Conservation (phyloP, 2,888 invertebrate genomes). For the Aphidoletes aphidimyza region DNA sequence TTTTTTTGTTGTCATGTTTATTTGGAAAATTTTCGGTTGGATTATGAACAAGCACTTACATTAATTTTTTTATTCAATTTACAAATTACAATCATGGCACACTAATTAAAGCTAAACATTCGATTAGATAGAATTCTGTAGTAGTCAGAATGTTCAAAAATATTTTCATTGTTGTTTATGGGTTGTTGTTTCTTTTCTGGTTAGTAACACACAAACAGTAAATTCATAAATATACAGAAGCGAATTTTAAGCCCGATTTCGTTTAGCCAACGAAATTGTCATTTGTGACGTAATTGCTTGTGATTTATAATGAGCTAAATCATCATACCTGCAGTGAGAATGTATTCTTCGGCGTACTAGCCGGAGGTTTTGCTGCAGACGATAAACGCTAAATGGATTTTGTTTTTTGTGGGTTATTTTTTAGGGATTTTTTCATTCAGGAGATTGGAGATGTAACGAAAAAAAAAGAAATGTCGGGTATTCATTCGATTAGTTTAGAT, state of each 20-base stretch:
- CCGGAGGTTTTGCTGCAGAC: conserved; percentile 55
- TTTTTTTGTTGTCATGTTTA: neutral
- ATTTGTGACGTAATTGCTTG: too few relatives aligned
- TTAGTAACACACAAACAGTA: neutral
- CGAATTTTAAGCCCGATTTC: too few relatives aligned
- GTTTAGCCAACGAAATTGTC: too few relatives aligned
- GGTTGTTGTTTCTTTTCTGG: neutral
- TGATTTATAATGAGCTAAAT: neutral
- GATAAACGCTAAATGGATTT: conserved; percentile 54
- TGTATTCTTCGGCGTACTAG: conserved; percentile 58
- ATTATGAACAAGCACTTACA: conserved; percentile 48
- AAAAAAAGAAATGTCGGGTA: conserved; percentile 13
- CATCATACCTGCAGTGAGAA: conserved; percentile 59
- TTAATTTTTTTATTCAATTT: neutral
- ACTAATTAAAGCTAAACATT: conserved; percentile 47
- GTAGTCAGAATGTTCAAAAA: neutral
- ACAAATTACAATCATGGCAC: neutral
- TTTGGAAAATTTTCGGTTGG: neutral
- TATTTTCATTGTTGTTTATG: too few relatives aligned
- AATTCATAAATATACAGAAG: neutral
- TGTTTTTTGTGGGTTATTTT: neutral
- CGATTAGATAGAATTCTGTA: neutral
- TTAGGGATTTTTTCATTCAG: neutral
- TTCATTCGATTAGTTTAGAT: conserved; percentile 17
- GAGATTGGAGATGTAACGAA: neutral